Evolutionary conservation across 2,797 vertebrate genomes (phyloP), one percentile per base, ranked within the genome.

Genomic region (Galaxias olidus): DNA sequence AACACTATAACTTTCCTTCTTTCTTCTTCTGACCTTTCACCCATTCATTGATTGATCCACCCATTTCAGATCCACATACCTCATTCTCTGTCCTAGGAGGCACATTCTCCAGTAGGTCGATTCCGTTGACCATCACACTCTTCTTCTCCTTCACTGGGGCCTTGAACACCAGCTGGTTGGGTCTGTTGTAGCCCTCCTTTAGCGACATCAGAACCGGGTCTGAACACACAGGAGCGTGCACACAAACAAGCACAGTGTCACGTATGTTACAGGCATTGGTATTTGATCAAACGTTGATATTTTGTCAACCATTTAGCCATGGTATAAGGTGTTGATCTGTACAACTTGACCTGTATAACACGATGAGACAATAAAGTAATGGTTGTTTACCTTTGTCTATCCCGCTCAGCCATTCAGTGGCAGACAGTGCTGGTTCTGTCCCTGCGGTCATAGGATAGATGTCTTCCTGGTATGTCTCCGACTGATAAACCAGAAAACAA

Each of bases 391-490:
- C 96, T 96, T 93, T 87, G 81, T 99, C 93, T 40, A 95, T 89
- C 63, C 98, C 98, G 0, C 95, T 96, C 69, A 99, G 92, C 98
- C 98, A 99, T 66, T 99, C 96, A 0, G 92, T 93, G 0, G 96
- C 95, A 0, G 93, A 93, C 72, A 98, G 89, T 0, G 98, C 95
- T 0, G 98, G 96, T 79, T 98, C 95, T 0, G 87, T 95, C 49
- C 97, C 96, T 0, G 97, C 89, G 0, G 98, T 99, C 98, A 99
- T 99, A 6, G 98, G 98, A 75, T 99, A 99, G 79, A 99, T 96
- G 80, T 99, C 97, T 79, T 99, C 98, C 78, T 99, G 98, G 90
- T 99, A 99, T 0, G 95, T 97, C 85, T 99, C 98, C 0, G 98
- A 98, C 98, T 99, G 79, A 54, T 88, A 75, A 78, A 53, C 57